These are phyloP conservation scores for Microplitis deprimator DNA, from an alignment of 2,888 invertebrate genomes.

Conservation along the genomic window DNA sequence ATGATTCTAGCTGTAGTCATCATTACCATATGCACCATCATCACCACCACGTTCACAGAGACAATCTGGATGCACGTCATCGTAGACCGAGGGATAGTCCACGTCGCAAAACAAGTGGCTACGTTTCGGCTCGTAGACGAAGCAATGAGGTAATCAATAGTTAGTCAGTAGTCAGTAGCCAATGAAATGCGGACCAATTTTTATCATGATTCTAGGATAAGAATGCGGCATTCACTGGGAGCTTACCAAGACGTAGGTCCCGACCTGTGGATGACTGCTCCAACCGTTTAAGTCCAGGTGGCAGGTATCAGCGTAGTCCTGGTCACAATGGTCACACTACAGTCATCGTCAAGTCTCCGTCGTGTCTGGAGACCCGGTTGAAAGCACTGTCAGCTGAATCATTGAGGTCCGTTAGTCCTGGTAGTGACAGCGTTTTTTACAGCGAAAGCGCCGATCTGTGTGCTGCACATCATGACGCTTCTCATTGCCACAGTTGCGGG, in stretches of 20 bases:
- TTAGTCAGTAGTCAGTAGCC: background rate
- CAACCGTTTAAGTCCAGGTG: constrained; percentile 68
- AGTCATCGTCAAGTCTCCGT: constrained; percentile 62
- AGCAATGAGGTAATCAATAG: constrained; percentile 64
- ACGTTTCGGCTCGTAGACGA: constrained; percentile 72
- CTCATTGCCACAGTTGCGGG: constrained; percentile 87
- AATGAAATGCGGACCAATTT: background rate
- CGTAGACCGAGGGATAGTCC: constrained; percentile 77
- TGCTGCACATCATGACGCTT: constrained; percentile 59
- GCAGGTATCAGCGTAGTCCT: constrained; percentile 70
- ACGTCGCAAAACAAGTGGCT: constrained; percentile 76
- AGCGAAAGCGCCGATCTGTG: constrained; percentile 81
- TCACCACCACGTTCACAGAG: constrained; percentile 63
- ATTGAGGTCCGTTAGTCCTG: constrained; percentile 89
- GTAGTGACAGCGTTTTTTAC: constrained; percentile 92
- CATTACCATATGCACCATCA: constrained; percentile 67
- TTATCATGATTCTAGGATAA: constrained; percentile 73
- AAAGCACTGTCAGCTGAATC: constrained; percentile 91
- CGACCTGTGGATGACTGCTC: constrained; percentile 72
- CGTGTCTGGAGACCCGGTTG: constrained; percentile 74
- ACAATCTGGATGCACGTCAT: constrained; percentile 58
- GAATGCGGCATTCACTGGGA: constrained; percentile 78
- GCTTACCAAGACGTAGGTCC: constrained; percentile 77
- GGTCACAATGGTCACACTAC: constrained; percentile 67
- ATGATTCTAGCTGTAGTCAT: constrained; percentile 75